phyloP scores from a whole-genome alignment of 2,113 vertebrate species.

The Lycaon pictus region DNA sequence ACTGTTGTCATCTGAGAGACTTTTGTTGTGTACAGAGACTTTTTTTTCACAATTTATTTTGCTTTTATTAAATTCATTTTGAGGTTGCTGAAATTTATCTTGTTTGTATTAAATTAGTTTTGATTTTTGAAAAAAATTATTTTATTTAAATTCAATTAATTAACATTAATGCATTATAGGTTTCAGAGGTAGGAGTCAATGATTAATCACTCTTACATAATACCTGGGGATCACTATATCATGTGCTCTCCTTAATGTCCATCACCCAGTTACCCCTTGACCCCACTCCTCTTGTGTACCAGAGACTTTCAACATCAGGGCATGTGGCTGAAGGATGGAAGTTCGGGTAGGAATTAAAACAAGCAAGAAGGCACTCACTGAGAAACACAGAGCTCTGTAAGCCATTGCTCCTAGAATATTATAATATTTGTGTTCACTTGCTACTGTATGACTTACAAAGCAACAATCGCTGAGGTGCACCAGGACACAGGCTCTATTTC shows the following conservation, averaged over 20 bases:
- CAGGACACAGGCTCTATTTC: not conserved
- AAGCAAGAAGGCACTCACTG: not conserved
- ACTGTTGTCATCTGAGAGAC: not conserved
- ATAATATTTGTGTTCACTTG: not conserved
- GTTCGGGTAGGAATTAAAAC: not conserved
- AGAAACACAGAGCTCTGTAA: not conserved
- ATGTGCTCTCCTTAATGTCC: too few species aligned
- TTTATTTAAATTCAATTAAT: too few species aligned
- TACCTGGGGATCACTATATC: too few species aligned
- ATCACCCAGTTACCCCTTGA: too few species aligned
- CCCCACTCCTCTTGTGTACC: not conserved
- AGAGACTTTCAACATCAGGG: not conserved
- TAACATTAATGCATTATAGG: too few species aligned
- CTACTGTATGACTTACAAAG: not conserved
- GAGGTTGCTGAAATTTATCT: too few species aligned
- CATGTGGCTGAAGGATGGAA: not conserved
- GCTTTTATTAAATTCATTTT: too few species aligned
- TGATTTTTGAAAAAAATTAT: too few species aligned
- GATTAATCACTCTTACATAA: too few species aligned
- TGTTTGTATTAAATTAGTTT: too few species aligned
- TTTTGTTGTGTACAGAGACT: not conserved
- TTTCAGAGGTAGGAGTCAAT: too few species aligned
- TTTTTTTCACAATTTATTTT: too few species aligned
- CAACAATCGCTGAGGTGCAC: not conserved
- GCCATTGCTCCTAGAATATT: not conserved